phyloP scores from a whole-genome alignment of 2,888 invertebrate genomes.

The Pachymerium ferrugineum region DNA sequence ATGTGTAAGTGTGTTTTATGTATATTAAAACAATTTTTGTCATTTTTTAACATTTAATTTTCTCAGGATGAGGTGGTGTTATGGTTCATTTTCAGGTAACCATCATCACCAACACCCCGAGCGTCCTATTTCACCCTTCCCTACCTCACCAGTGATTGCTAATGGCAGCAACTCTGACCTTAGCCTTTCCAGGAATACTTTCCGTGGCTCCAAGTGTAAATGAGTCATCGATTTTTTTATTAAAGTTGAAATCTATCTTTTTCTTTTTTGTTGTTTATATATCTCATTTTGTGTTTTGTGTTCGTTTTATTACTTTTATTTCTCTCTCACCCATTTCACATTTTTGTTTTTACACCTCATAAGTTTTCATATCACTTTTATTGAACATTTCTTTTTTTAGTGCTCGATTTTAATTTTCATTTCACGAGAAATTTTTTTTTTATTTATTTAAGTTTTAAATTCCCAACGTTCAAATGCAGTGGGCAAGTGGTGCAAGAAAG shows the following conservation, averaged over 20 bases:
- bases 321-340: slow-evolving; percentile 30
- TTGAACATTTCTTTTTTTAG: no score
- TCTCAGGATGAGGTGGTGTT: slow-evolving; percentile 17
- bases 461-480: neutral
- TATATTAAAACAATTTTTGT: no score
- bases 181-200: slow-evolving; percentile 63
- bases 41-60: neutral
- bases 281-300: slow-evolving; percentile 20
- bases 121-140: slow-evolving; percentile 31
- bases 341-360: slow-evolving; percentile 10
- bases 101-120: slow-evolving; percentile 31
- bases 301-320: neutral
- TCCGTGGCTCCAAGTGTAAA: slow-evolving; percentile 77
- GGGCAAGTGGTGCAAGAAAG: neutral
- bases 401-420: slow-evolving; percentile 20
- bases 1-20: no score
- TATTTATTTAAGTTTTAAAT: neutral
- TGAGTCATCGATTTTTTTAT: neutral
- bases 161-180: slow-evolving; percentile 40
- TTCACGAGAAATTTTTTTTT: neutral
- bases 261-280: neutral
- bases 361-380: neutral
- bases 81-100: slow-evolving; percentile 33
- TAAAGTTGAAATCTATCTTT: neutral
- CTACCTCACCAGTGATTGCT: slow-evolving; percentile 35